phyloP scores from a whole-genome alignment of 2,797 vertebrate species.

The Mus minutoides region DNA sequence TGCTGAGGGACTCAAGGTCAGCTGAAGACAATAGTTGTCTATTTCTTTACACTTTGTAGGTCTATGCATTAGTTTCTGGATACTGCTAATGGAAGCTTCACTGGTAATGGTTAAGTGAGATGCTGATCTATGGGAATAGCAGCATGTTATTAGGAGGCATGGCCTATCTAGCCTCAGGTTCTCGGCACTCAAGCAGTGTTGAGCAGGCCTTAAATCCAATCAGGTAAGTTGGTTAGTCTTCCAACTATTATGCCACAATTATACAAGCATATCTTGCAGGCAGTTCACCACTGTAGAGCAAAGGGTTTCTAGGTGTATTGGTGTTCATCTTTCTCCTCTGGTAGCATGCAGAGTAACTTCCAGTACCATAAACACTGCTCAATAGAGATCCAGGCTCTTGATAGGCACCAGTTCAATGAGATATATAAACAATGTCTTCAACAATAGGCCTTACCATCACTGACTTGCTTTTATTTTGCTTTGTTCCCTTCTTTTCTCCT shows the following conservation, averaged over 20 bases:
- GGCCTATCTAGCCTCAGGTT: background rate
- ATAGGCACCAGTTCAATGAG: background rate
- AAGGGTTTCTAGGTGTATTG: background rate
- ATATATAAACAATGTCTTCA: background rate
- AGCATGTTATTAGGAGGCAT: background rate
- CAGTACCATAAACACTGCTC: background rate
- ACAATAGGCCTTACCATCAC: background rate
- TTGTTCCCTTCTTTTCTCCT: too few relatives aligned
- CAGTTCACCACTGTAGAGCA: background rate
- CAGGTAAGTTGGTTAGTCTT: background rate
- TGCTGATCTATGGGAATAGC: background rate
- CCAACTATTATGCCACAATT: background rate
- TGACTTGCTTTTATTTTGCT: background rate
- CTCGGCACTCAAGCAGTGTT: too few relatives aligned
- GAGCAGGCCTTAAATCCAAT: background rate
- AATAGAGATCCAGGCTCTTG: background rate
- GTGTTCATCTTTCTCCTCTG: background rate
- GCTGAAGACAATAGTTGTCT: background rate
- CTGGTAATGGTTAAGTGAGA: background rate
- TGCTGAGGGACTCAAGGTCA: background rate
- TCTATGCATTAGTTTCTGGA: too few relatives aligned
- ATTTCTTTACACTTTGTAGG: background rate
- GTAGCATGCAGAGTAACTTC: background rate
- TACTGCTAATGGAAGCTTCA: background rate
- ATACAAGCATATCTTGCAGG: background rate